Percentiles rank a stretch among this genome's conserved stretches.
phyloP scores from a whole-genome alignment of 2,113 vertebrate genomes.

The Scytalopus superciliaris region DNA sequence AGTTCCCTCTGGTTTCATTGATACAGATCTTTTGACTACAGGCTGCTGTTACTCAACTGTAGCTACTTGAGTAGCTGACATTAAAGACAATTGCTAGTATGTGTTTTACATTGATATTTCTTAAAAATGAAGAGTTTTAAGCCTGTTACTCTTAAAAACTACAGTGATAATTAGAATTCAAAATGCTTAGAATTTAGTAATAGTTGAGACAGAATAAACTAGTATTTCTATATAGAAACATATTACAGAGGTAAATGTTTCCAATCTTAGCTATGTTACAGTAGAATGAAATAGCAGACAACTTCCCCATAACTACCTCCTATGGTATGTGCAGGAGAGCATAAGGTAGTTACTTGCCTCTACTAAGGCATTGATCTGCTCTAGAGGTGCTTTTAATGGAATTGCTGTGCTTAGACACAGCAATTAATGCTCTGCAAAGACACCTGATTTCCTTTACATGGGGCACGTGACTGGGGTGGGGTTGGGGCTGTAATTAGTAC shows the following conservation, averaged over 20 bases:
- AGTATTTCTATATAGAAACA: neutral
- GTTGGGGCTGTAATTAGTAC: neutral
- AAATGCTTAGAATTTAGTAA: neutral
- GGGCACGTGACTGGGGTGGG: neutral
- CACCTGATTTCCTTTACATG: neutral
- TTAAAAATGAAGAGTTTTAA: neutral
- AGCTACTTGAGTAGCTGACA: neutral
- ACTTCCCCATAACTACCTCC: neutral
- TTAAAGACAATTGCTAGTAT: neutral
- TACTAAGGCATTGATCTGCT: neutral
- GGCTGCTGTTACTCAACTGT: neutral
- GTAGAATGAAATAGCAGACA: neutral
- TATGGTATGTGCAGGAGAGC: neutral
- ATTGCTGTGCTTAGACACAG: neutral
- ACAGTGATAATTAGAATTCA: neutral
- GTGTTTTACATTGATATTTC: neutral
- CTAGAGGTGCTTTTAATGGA: neutral
- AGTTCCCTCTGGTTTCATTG: neutral
- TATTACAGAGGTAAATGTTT: neutral
- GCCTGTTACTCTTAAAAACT: neutral
- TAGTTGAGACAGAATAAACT: neutral
- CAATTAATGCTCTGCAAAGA: neutral
- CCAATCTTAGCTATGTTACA: neutral
- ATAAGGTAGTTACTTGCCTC: neutral
- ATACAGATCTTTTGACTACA: neutral